phyloP scores from a whole-genome alignment of 2,888 invertebrate genomes.

The Ellobium chinense region DNA sequence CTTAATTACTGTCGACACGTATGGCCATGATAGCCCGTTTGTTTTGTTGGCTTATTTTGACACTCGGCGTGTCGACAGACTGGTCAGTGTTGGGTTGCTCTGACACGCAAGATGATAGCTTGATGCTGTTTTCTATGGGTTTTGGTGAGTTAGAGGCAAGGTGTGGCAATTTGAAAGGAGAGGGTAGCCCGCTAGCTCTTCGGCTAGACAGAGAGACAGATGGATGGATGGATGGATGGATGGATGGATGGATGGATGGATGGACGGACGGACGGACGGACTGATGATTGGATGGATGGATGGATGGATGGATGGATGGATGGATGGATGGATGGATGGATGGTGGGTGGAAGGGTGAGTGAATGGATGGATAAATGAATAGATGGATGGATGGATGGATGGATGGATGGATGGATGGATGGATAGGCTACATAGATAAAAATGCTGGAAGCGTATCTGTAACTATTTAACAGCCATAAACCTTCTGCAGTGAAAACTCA shows the following conservation, averaged over 20 bases:
- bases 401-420: neutral
- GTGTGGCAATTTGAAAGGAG: too few relatives aligned
- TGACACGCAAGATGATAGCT: too few relatives aligned
- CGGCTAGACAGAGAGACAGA: neutral
- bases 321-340: neutral
- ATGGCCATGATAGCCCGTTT: neutral
- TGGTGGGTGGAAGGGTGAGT: neutral
- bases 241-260: neutral
- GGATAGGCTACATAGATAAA: too few relatives aligned
- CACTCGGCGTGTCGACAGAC: neutral
- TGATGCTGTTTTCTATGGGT: too few relatives aligned
- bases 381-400: neutral
- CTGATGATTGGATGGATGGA: neutral
- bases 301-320: neutral
- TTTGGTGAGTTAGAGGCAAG: too few relatives aligned
- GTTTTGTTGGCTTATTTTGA: neutral
- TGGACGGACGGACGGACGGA: neutral
- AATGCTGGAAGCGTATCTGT: too few relatives aligned
- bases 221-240: neutral
- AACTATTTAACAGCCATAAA: too few relatives aligned
- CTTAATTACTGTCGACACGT: neutral
- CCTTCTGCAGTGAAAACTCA: too few relatives aligned
- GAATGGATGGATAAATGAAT: neutral
- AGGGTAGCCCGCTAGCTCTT: neutral
- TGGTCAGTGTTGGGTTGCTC: neutral